phyloP scores from a whole-genome alignment of 2,113 vertebrate species.

The Pollachius pollachius region DNA sequence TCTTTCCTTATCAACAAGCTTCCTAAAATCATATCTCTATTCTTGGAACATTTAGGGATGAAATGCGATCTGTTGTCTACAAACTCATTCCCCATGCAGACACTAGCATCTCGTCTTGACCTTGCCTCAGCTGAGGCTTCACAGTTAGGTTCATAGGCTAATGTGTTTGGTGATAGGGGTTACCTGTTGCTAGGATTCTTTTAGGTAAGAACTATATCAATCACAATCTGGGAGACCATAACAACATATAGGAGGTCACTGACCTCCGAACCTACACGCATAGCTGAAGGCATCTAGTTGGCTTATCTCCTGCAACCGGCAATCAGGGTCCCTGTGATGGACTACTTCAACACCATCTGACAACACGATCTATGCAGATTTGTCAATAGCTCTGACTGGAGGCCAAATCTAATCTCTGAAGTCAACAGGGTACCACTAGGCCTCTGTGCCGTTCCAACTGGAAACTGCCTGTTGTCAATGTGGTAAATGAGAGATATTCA shows the following conservation, averaged over 20 bases:
- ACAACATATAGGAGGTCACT: conserved; percentile 11
- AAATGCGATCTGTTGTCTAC: not conserved
- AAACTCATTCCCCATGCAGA: conserved; percentile 4
- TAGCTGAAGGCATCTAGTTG: conserved; percentile 42
- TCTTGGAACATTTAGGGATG: not conserved
- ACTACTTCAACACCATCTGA: conserved; percentile 21
- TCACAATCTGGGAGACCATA: conserved; percentile 26
- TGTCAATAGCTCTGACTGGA: conserved; percentile 18
- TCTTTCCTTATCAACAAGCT: not conserved
- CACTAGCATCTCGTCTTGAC: not conserved
- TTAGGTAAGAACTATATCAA: conserved; percentile 11
- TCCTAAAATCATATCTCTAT: not conserved
- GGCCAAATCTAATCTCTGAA: conserved; percentile 33
- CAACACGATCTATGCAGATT: conserved; percentile 34
- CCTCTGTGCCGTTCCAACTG: conserved; percentile 1
- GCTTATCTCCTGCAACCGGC: conserved; percentile 40
- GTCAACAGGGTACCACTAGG: conserved; percentile 5
- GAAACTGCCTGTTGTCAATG: conserved; percentile 2
- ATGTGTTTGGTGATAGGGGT: conserved; percentile 18
- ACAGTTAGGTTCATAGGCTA: conserved; percentile 9
- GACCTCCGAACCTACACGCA: conserved; percentile 37
- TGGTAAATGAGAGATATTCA: conserved; percentile 16
- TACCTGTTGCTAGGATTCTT: conserved; percentile 36
- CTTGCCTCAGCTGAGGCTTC: conserved; percentile 4
- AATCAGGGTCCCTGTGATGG: conserved; percentile 22